phyloP scores from a whole-genome alignment of 2,113 vertebrate species.

The Mesitornis unicolor region DNA sequence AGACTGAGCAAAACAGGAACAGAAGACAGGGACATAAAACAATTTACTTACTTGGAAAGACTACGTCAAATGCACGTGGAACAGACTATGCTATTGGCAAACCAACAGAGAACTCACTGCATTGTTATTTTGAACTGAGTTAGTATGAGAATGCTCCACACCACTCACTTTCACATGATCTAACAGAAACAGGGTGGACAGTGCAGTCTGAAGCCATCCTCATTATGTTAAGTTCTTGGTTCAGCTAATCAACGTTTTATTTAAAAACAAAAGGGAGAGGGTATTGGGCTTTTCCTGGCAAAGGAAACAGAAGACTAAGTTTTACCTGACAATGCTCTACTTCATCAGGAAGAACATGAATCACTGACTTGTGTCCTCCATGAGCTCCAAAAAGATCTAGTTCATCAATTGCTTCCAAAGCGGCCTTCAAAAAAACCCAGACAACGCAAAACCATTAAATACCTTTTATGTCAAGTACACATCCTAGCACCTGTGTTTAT shows the following conservation, averaged over 20 bases:
- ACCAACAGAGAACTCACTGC: background rate
- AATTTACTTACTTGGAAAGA: background rate
- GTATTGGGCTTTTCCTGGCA: background rate
- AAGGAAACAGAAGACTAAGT: background rate
- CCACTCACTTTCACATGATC: background rate
- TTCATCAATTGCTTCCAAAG: slow-evolving; percentile 97
- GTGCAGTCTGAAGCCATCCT: background rate
- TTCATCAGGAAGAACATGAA: slow-evolving; percentile 96
- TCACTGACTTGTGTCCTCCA: slow-evolving; percentile 93
- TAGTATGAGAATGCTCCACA: background rate
- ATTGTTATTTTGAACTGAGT: background rate
- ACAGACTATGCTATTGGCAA: background rate
- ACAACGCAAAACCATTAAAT: background rate
- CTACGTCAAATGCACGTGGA: background rate
- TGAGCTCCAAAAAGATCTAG: slow-evolving; percentile 95
- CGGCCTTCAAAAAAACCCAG: slow-evolving; percentile 78
- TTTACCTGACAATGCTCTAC: slow-evolving; percentile 97
- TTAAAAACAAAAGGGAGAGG: background rate
- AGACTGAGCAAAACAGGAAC: slow-evolving; percentile 77
- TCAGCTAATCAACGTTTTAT: background rate
- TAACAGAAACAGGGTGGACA: background rate
- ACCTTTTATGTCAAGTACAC: background rate
- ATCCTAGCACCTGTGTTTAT: background rate
- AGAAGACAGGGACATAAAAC: background rate
- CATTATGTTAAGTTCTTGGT: accelerated